Base-by-base conservation (phyloP, 2,888 invertebrate species). In the Sabatieria punctata region DNA sequence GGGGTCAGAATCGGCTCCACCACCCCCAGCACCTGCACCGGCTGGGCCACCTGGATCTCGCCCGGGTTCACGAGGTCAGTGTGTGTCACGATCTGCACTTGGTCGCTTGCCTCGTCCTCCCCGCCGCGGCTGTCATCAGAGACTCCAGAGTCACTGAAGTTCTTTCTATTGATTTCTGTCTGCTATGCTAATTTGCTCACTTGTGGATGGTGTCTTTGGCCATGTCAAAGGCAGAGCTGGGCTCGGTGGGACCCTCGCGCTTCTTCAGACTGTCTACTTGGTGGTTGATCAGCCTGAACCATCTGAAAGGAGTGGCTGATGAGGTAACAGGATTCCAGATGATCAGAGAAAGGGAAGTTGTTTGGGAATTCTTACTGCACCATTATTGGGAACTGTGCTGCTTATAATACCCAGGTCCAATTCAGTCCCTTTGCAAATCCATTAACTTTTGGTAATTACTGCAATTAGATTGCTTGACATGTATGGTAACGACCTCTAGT, bases 1-100 rank as follows among this genome's bases (percentile, higher is more conserved):
- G 66, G 66, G 4, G 66, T 65, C 24, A 68, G 48, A 15, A 68
- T 63, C 4, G 68, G 64, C 49, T 65, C 60, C 0, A 68, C 65
- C 47, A 64, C 60, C 33, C 61, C 61, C 26, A 65, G 56, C n/a
- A 65, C 51, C 11, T 23, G 15, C n/a, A n/a, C n/a, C 19, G 38
- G 38, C 19, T 38, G 27, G 13, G 21, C 4, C 15, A 49, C 42
- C 18, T 19, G 18, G 4, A 49, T 33, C 26, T 49, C 47, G 27
- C 23, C 19, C 13, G 46, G 46, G 22, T 48, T 24, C 33, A 48
- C 48, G 24, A 48, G 41, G 3, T 27, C n/a, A 6, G 47, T 41
- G 25, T 48, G 44, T 38, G 59, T 63, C 26, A 57, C 43, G 24
- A 63, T 58, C 43, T 63, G 57, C 27, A 61, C 59, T 35, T 51